Percentiles rank a stretch among this genome's conserved stretches.
phyloP scores from a whole-genome alignment of 2,113 vertebrate species.

The Gallinago paraguaiae region DNA sequence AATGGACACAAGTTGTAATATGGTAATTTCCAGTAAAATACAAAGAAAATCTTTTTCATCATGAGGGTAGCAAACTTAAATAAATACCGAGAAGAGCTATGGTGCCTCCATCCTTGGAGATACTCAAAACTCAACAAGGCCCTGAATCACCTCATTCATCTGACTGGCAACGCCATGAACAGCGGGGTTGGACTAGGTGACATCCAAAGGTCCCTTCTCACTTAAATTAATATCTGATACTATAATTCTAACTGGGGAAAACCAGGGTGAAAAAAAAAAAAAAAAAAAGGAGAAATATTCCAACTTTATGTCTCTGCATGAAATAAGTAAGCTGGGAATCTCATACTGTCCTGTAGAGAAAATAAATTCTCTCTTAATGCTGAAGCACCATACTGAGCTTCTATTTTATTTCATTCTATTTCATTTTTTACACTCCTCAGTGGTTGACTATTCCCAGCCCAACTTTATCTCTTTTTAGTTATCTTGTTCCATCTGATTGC shows the following conservation, averaged over 20 bases:
- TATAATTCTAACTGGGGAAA: neutral
- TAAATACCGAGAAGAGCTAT: neutral
- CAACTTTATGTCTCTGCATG: neutral
- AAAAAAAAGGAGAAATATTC: neutral
- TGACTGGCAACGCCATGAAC: rapidly evolving
- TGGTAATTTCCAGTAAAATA: neutral
- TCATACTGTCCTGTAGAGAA: neutral
- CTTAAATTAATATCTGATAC: neutral
- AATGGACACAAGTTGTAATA: neutral
- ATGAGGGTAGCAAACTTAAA: neutral
- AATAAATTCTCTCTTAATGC: neutral
- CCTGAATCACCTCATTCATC: neutral
- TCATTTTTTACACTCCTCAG: neutral
- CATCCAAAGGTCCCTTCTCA: neutral
- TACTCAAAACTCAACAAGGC: neutral
- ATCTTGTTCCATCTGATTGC: neutral
- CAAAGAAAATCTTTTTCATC: neutral
- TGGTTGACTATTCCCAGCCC: neutral
- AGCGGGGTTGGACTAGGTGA: rapidly evolving
- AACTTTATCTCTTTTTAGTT: slow-evolving; percentile 9
- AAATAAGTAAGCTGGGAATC: neutral
- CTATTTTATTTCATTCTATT: neutral
- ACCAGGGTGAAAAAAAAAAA: neutral
- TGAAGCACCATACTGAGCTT: neutral
- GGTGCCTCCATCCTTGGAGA: neutral